A percentile compares a stretch with the other conserved stretches of the same genome.
phyloP scores from a whole-genome alignment of 2,797 vertebrate species.

The Myripristis jacobus region DNA sequence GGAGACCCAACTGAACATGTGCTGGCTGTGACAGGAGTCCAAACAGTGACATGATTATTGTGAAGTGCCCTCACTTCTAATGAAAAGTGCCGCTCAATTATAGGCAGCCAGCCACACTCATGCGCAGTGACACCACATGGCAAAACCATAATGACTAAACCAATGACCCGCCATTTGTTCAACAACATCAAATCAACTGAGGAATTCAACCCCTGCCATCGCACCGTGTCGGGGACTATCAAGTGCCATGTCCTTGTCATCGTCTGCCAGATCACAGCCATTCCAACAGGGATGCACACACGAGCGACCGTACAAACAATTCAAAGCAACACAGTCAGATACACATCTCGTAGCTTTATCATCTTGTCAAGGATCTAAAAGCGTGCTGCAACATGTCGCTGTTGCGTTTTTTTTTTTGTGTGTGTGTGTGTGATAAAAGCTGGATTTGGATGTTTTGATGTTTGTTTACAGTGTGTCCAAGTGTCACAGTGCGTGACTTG shows the following conservation, averaged over 20 bases:
- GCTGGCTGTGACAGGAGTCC: conserved; percentile 68
- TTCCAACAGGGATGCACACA: conserved; percentile 17
- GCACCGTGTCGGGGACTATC: conserved; percentile 32
- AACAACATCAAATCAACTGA: conserved; percentile 56
- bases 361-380: not conserved
- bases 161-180: conserved; percentile 67
- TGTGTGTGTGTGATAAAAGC: too few species aligned
- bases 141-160: conserved; percentile 63
- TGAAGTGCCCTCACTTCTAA: conserved; percentile 66
- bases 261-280: conserved; percentile 56
- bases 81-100: conserved; percentile 68
- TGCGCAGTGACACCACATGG: conserved; percentile 6
- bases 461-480: conserved; percentile 43
- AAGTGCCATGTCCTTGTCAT: conserved; percentile 55
- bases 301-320: conserved; percentile 44
- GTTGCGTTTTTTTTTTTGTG: too few species aligned
- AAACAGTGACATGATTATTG: conserved; percentile 70
- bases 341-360: conserved; percentile 38
- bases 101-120: conserved; percentile 5
- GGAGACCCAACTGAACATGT: conserved; percentile 57
- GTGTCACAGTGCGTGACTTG: conserved; percentile 29
- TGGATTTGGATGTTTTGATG: conserved; percentile 41
- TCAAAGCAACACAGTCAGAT: conserved; percentile 26
- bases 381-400: conserved; percentile 3
- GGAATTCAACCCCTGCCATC: conserved; percentile 39